phyloP scores from a whole-genome alignment of 2,888 invertebrate genomes.

The Apocheima hispidaria region DNA sequence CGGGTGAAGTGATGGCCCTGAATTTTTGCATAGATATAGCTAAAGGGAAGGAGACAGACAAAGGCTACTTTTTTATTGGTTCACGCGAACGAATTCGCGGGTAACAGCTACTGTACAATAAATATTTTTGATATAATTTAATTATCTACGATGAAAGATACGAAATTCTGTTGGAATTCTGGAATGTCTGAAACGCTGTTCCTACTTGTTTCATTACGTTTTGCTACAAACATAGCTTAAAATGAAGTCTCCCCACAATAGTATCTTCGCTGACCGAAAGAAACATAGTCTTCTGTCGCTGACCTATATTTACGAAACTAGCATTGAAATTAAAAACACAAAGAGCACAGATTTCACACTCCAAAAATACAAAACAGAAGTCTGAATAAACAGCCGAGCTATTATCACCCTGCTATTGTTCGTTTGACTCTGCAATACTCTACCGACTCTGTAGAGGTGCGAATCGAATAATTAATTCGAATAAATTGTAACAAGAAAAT shows the following conservation, averaged over 20 bases:
- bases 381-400: constrained; percentile 35
- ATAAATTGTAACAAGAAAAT: not conserved
- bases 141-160: too few species aligned
- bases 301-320: constrained; percentile 18
- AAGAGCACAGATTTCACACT: constrained; percentile 30
- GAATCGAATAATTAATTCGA: not conserved
- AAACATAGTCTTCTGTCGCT: not conserved
- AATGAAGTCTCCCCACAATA: not conserved
- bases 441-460: not conserved
- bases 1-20: too few species aligned
- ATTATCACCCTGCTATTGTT: constrained; percentile 40
- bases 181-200: not conserved
- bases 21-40: too few species aligned
- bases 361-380: constrained; percentile 26
- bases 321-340: constrained; percentile 23
- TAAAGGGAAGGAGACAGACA: too few species aligned
- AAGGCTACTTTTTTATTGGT: too few species aligned
- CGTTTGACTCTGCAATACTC: constrained; percentile 35
- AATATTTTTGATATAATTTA: too few species aligned
- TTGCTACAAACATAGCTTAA: not conserved
- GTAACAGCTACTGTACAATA: too few species aligned
- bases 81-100: too few species aligned
- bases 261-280: constrained; percentile 7
- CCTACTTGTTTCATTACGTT: not conserved
- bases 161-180: not conserved